Conservation (phyloP, 2,888 invertebrate genomes). For the Tinea semifulvella region DNA sequence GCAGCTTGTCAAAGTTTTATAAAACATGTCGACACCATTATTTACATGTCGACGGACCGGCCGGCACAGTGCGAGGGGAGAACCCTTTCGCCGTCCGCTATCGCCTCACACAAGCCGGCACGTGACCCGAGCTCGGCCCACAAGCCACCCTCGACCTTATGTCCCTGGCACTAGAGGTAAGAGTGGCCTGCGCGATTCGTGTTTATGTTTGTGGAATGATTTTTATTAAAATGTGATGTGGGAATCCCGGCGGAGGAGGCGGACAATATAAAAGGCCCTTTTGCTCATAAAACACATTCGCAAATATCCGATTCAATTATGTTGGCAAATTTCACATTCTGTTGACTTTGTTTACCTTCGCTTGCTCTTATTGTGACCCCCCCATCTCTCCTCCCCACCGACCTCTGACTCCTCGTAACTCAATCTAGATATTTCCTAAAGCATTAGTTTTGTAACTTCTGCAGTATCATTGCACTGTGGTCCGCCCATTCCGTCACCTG, state of each 20-base stretch:
- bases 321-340: not conserved
- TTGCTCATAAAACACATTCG: not conserved
- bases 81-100: not conserved
- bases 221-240: constrained; percentile 8
- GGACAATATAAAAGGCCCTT: too few species aligned
- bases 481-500: too few species aligned
- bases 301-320: not conserved
- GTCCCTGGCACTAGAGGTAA: not conserved
- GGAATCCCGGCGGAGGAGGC: not conserved
- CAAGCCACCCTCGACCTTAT: not conserved
- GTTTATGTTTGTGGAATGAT: constrained; percentile 9
- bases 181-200: not conserved
- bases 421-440: too few species aligned
- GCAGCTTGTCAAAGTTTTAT: too few species aligned
- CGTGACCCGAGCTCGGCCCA: not conserved
- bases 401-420: too few species aligned
- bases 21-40: too few species aligned
- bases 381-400: too few species aligned
- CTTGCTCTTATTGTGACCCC: not conserved
- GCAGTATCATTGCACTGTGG: too few species aligned
- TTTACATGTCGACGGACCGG: not conserved
- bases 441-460: too few species aligned
- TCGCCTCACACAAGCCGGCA: not conserved
- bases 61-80: too few species aligned
- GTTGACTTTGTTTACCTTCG: not conserved